Conservation (phyloP, 2,888 invertebrate genomes). For the Andrena chrysosceles region DNA sequence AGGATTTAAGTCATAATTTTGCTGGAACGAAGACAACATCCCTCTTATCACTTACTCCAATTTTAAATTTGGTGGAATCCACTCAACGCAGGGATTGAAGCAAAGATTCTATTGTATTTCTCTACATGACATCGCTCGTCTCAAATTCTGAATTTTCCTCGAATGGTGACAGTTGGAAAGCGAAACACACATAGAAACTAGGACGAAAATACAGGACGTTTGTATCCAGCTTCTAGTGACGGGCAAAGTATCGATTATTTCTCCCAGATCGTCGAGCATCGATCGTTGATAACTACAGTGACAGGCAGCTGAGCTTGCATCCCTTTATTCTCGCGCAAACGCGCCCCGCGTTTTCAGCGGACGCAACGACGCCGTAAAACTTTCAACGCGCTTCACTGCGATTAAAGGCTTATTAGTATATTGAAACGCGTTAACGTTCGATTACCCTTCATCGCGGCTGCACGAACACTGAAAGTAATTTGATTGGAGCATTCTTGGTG, state of each 20-base stretch:
- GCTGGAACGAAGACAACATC: too few relatives aligned
- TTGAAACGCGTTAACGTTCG: constrained; percentile 29
- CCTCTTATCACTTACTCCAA: too few relatives aligned
- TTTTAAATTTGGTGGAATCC: too few relatives aligned
- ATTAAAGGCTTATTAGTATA: constrained; percentile 37
- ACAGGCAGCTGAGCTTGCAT: not conserved
- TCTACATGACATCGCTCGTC: too few relatives aligned
- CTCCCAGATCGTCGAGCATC: not conserved
- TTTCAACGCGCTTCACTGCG: constrained; percentile 27
- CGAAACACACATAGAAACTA: too few relatives aligned
- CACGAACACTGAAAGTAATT: constrained; percentile 20
- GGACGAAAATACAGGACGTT: not conserved
- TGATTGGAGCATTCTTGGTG: not conserved
- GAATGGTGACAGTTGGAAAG: not conserved
- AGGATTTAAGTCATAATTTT: too few relatives aligned
- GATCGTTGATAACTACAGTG: constrained; percentile 18
- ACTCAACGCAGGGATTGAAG: too few relatives aligned
- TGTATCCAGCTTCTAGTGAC: not conserved
- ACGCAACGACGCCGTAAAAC: constrained; percentile 6
- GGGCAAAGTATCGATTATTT: not conserved
- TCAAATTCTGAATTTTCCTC: too few relatives aligned
- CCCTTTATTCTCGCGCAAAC: constrained; percentile 11
- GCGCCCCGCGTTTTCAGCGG: constrained; percentile 14
- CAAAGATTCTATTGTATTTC: too few relatives aligned
- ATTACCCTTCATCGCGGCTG: constrained; percentile 23